Evolutionary conservation across 1,140 invertebrate species (phyloP).

Genomic region (Ceratosolen solmsi): DNA sequence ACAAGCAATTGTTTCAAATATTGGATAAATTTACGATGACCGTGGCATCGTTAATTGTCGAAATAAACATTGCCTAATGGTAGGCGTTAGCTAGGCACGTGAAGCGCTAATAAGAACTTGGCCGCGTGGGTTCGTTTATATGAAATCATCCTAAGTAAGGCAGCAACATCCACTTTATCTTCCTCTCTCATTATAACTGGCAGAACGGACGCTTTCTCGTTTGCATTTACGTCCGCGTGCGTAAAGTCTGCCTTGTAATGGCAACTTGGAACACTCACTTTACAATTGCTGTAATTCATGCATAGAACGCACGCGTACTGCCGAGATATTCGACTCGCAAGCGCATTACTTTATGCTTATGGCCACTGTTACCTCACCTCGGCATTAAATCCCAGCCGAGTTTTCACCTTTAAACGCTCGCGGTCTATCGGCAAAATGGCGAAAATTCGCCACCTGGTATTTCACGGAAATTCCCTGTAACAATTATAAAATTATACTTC

Average conservation of each 20-base stretch:
- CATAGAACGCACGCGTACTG: background rate
- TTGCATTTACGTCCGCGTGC: background rate
- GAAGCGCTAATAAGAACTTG: no score
- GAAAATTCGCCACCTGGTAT: background rate
- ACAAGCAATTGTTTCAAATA: no score
- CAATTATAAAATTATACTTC: slow-evolving; percentile 7
- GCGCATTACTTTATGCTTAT: slow-evolving; percentile 31
- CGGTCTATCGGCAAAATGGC: background rate
- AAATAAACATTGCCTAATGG: no score
- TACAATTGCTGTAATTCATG: slow-evolving; percentile 35
- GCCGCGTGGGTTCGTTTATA: background rate
- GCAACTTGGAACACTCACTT: slow-evolving; percentile 1
- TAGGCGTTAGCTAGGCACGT: no score
- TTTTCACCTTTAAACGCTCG: slow-evolving; percentile 36
- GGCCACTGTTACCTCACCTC: slow-evolving; percentile 28
- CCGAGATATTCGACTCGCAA: slow-evolving; percentile 7
- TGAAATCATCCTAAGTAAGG: slow-evolving; percentile 16
- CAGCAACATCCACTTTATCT: background rate
- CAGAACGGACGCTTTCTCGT: background rate
- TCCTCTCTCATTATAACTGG: background rate
- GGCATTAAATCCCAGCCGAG: background rate
- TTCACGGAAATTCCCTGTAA: background rate
- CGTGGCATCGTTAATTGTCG: no score
- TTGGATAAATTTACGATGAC: no score
- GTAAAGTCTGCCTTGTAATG: background rate